Base-by-base conservation (phyloP, 2,888 invertebrate genomes). In the Harmothoe impar region DNA sequence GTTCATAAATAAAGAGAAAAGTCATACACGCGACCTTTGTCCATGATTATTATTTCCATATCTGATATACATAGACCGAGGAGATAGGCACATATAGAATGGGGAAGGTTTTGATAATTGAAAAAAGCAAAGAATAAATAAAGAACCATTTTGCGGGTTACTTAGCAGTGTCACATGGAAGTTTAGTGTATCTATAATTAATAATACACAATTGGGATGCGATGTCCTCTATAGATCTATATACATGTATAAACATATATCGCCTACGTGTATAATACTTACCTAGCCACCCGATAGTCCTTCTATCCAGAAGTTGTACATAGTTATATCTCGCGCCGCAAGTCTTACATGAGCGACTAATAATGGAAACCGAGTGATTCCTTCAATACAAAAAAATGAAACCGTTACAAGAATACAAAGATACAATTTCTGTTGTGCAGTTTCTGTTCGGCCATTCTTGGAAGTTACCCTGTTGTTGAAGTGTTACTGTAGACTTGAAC, bases 381-480 rank as follows among this genome's bases (percentile, higher is more conserved):
- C 17, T 25, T 0, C 15, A 77, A 77, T 29, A 31, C 25, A 29
- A 29, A 77, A 77, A 81, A 17, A 35, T 23, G 20, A 43, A 81
- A 12, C 43, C 20, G 1, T 33, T 15, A 12, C 31, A 35, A 81
- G 3, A 81, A 81, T 29, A 77, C 17, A 20, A 5, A 81, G 35
- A 81, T 23, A n/a, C 15, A 25, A 86, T 54, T 52, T 56, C 86
- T 86, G 86, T 86, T 86, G 86, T 86, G 31, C 23, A 54, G 52
- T 52, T 86, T 86, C 86, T 54, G 86, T 86, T 86, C 23, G 86
- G 86, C 86, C 52, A 54, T 86, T 29, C 31, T 54, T 86, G 86
- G 86, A 86, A 86, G 86, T 86, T 86, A 17, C 52, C 54, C 86
- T 35, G 86, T 86, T 86, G 86, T 29, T 86, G 56, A 86, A 86